These are phyloP conservation scores for Psix sp. DNA, from an alignment of 1,140 invertebrate genomes.

Conservation along the genomic window DNA sequence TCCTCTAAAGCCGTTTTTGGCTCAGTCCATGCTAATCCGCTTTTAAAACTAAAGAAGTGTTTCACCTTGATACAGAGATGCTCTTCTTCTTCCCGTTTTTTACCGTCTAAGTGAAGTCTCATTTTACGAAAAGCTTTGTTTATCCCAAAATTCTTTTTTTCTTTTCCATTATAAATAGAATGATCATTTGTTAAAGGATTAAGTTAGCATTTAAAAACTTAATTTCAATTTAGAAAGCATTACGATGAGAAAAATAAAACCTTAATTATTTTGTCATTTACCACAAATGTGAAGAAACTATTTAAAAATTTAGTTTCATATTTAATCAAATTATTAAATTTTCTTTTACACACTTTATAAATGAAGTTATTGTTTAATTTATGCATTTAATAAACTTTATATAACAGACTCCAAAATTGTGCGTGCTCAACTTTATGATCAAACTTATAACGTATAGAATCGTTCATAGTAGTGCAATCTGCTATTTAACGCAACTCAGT, in stretches of 20 bases:
- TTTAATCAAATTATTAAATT: too few relatives aligned
- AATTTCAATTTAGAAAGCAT: constrained; percentile 16
- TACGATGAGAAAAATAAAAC: too few relatives aligned
- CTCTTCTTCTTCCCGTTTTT: constrained; percentile 15
- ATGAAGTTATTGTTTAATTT: constrained; percentile 29
- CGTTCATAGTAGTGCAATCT: constrained; percentile 37
- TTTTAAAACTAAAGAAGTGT: constrained; percentile 47
- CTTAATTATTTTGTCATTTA: too few relatives aligned
- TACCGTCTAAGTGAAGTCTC: constrained; percentile 29
- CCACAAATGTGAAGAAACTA: too few relatives aligned
- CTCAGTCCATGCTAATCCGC: constrained; percentile 50
- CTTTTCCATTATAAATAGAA: constrained; percentile 15
- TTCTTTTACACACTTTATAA: constrained; percentile 17
- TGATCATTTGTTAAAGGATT: constrained; percentile 15
- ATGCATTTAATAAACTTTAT: neutral
- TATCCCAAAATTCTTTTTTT: constrained; percentile 6
- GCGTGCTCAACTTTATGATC: constrained; percentile 31
- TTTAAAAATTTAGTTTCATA: too few relatives aligned
- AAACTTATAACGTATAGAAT: constrained; percentile 33
- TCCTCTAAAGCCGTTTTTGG: constrained; percentile 28
- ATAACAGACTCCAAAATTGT: constrained; percentile 17
- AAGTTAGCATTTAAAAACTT: constrained; percentile 1
- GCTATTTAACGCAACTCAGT: constrained; percentile 37
- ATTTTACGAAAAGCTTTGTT: constrained; percentile 40
- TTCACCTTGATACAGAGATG: constrained; percentile 35